phyloP scores from a whole-genome alignment of 1,140 invertebrate species.

The Platorchestia sp. region DNA sequence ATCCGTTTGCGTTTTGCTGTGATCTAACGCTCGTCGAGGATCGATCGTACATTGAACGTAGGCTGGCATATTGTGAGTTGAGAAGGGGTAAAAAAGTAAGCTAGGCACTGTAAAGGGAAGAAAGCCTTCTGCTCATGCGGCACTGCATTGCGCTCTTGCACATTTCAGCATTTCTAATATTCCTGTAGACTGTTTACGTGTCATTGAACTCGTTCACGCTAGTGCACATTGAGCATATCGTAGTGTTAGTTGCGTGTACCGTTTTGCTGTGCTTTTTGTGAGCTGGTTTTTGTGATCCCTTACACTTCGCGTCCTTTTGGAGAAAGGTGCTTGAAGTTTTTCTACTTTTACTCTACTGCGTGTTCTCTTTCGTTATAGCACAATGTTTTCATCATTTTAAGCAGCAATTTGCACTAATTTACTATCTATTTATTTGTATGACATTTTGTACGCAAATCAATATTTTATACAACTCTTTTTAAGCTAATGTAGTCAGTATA shows the following conservation, averaged over 20 bases:
- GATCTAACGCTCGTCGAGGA: not conserved
- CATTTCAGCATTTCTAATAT: not conserved
- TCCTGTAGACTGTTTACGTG: not conserved
- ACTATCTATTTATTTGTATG: not conserved
- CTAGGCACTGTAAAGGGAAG: not conserved
- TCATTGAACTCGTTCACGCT: not conserved
- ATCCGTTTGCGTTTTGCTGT: not conserved
- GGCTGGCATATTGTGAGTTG: not conserved
- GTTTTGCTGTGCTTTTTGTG: not conserved
- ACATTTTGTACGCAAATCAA: not conserved
- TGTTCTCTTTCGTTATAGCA: not conserved
- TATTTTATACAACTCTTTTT: not conserved
- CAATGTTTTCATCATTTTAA: not conserved
- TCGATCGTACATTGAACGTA: too few species aligned
- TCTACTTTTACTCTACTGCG: not conserved
- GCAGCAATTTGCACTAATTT: not conserved
- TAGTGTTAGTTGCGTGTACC: not conserved
- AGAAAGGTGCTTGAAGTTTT: not conserved
- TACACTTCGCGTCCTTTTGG: not conserved
- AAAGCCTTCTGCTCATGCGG: not conserved
- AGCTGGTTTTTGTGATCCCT: not conserved
- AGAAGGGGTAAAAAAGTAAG: not conserved
- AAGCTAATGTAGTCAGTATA: not conserved
- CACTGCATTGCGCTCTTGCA: not conserved
- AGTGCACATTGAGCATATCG: not conserved